Conservation (phyloP, 2,888 invertebrate species). For the Prenolepis imparis region DNA sequence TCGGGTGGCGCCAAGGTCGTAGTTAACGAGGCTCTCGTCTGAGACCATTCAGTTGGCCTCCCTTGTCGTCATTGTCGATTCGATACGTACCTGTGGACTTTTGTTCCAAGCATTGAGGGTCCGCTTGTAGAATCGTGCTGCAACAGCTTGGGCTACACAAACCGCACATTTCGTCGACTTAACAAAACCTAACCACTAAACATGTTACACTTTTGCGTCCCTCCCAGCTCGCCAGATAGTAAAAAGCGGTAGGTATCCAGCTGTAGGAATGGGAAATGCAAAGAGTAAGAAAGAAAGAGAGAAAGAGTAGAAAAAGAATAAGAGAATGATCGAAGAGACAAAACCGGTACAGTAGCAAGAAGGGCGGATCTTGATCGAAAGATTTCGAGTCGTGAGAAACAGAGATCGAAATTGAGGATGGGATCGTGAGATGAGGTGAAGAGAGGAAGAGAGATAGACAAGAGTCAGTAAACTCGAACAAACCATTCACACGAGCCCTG, state of each 20-base stretch:
- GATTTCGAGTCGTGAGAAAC: conserved; percentile 31
- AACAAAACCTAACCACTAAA: conserved; percentile 65
- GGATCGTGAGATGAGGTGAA: neutral
- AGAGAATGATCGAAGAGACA: neutral
- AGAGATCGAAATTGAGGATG: conserved; percentile 26
- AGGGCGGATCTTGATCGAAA: conserved; percentile 30
- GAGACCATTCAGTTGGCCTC: conserved; percentile 75
- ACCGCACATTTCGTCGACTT: conserved; percentile 57
- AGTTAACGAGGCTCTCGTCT: conserved; percentile 82
- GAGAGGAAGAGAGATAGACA: conserved; percentile 40
- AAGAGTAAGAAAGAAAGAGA: neutral
- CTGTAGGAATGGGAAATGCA: conserved; percentile 23
- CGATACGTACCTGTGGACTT: conserved; percentile 72
- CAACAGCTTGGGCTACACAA: conserved; percentile 57
- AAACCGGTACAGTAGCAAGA: conserved; percentile 24
- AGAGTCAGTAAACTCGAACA: conserved; percentile 76
- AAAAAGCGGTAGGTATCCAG: conserved; percentile 1
- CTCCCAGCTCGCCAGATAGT: conserved; percentile 3
- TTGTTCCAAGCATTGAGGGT: conserved; percentile 65
- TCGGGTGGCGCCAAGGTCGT: conserved; percentile 82
- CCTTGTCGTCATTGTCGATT: conserved; percentile 70
- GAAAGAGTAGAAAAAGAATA: conserved; percentile 5
- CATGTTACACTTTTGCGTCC: conserved; percentile 66
- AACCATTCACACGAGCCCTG: conserved; percentile 82
- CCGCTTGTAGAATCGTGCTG: conserved; percentile 45